Evolutionary conservation across 2,797 vertebrate genomes (phyloP), one percentile per base, ranked within the genome.

Genomic region (Lemur catta): DNA sequence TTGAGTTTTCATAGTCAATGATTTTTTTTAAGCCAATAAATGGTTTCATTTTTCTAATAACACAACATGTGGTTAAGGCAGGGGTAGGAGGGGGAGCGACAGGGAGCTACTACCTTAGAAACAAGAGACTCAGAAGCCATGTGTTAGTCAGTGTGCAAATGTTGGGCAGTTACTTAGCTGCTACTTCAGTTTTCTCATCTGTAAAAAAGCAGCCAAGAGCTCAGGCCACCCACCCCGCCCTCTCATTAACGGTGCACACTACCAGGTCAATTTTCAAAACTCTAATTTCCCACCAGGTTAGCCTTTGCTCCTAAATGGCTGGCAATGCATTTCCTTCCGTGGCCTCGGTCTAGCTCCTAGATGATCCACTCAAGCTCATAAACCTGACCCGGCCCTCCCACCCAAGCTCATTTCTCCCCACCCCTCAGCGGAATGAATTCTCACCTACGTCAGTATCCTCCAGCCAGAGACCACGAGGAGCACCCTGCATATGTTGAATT

Each of bases 1-100:
- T 38, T 38, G 43, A 50, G 72, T 78, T 76, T 84, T 74, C 15
- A 67, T 69, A 18, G 48, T 93, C 78, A 61, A n/a, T 33, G 11
- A 74, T 33, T 57, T 91, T 81, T 85, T 61, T 65, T 71, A 7
- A 96, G 28, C 28, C 41, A 92, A 57, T 48, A 84, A 52, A 48
- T 41, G 17, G 12, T 84, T 87, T 90, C 8, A 30, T 87, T 87
- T 92, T 87, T 88, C 57, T 35, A 52, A 28, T 87, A 74, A 17
- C 43, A 63, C 7, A 33, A 65, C 50, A 65, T 35, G 15, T 81
- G 65, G 71, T 50, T 81, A 78, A 33, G 15, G 48, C 33, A 1
- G 41, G 28, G 71, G 8, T 38, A 4, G 4, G 12, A 15, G 9
- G 28, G 35, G 28, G 59, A 41, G 9, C 6, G 6, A 0, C 0